Base-by-base conservation (phyloP, 1,140 invertebrate genomes). In the Trichonephila clavipes region DNA sequence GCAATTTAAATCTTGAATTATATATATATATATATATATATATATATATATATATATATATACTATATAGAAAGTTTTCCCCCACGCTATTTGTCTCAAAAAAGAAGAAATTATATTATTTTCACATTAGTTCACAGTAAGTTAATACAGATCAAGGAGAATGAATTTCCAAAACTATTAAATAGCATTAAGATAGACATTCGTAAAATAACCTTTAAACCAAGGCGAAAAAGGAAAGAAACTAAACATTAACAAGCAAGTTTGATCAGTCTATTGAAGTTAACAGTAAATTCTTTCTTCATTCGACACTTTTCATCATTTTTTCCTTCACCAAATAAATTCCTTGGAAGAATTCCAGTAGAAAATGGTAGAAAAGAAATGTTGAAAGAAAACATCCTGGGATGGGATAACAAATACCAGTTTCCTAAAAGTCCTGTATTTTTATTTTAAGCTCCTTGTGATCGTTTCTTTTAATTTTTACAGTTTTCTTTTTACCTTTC, bases 341-440 rank as follows among this genome's bases (percentile, higher is more conserved):
- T 85, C 82, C 21, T 34, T 85, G 82, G 82, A 85, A 85, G 44
- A 16, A 59, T 85, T 85, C 82, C 82, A 85, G 24, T 5, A 85
- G 44, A 59, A 77, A 77, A 77, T 24, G 21, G 12, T 3, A 14
- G 40, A 59, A 85, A 85, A 66, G 51, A 58, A 58, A 58, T 7
- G 19, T 44, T 19, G 64, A 72, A 81, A 59, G 77, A 72, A 90
- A 85, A 51, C 58, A 85, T 85, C 58, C 82, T 34, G 2, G 58
- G 44, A 24, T 24, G 58, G 82, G 58, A 85, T 59, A 85, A 51
- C 82, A 85, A 85, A 85, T 85, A 58, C 44, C 82, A n/a, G 82
- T 85, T 85, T 51, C 82, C 82, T n/a, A n/a, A 85, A 85, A 83
- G 28, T 58, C 14, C 58, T n/a, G 10, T 14, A 58, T 85, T 85